Percentiles rank a stretch among this genome's conserved stretches.
These are phyloP conservation scores for Philaethria dido DNA, from an alignment of 2,888 invertebrate genomes.

Conservation along the genomic window DNA sequence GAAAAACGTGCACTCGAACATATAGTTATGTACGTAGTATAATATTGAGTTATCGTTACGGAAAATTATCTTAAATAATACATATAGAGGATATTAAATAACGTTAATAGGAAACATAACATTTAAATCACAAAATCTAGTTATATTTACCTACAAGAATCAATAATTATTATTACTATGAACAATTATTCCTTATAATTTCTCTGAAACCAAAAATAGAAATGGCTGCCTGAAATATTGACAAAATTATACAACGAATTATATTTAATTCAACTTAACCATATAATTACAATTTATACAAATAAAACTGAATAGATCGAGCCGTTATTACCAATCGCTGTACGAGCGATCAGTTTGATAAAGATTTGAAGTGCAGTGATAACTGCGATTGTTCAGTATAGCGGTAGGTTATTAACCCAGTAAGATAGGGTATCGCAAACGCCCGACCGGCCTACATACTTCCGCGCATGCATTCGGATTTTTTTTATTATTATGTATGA, in stretches of 20 bases:
- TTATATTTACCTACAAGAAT: too few species aligned
- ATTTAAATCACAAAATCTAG: too few species aligned
- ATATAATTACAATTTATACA: neutral
- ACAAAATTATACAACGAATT: neutral
- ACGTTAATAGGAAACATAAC: too few species aligned
- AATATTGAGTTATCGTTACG: too few species aligned
- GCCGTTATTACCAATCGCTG: neutral
- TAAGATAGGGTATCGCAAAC: conserved; percentile 74
- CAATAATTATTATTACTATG: too few species aligned
- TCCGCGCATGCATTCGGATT: conserved; percentile 55
- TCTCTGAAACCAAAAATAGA: neutral
- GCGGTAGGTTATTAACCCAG: conserved; percentile 80
- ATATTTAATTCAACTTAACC: neutral
- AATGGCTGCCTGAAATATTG: neutral
- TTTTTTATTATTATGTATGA: conserved; percentile 27
- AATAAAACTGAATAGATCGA: neutral
- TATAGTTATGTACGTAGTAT: too few species aligned
- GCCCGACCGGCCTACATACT: conserved; percentile 78
- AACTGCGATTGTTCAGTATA: conserved; percentile 71
- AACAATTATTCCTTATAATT: too few species aligned
- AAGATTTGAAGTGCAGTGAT: conserved; percentile 62
- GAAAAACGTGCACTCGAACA: too few species aligned
- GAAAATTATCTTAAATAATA: too few species aligned
- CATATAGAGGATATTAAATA: too few species aligned
- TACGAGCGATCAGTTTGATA: conserved; percentile 33